Evolutionary conservation across 2,797 vertebrate genomes (phyloP).

Genomic region (Urophycis tenuis): DNA sequence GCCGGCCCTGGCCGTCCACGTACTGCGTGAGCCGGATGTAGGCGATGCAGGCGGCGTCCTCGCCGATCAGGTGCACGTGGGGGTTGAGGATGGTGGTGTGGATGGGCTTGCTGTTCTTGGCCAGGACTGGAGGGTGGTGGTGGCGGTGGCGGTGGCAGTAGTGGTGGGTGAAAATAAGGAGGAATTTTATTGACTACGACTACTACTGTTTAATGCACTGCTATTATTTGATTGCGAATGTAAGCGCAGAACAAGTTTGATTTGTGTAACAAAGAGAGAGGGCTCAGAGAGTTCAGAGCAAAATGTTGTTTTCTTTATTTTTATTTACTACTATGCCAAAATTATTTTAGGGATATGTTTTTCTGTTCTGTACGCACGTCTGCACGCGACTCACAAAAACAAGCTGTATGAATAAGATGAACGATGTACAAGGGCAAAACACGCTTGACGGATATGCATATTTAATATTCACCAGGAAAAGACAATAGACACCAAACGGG

Average conservation of each 20-base stretch:
- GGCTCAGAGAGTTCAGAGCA: no score
- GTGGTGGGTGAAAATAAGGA: background rate
- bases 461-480: background rate
- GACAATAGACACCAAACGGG: background rate
- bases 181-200: background rate
- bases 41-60: slow-evolving; percentile 92
- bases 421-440: background rate
- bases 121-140: slow-evolving; percentile 69
- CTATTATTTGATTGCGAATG: no score
- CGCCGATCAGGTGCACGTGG: slow-evolving; percentile 92
- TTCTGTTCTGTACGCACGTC: background rate
- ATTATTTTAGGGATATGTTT: background rate
- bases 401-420: background rate
- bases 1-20: slow-evolving; percentile 85
- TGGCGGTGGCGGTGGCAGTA: background rate
- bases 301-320: background rate
- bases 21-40: slow-evolving; percentile 95
- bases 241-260: no score
- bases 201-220: background rate
- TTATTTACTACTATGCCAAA: background rate
- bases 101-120: slow-evolving; percentile 95
- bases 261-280: no score
- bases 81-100: slow-evolving; percentile 98
- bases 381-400: background rate
- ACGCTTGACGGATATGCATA: background rate